Base-by-base conservation (phyloP, 2,113 vertebrate genomes). In the Muntiacus reevesi region DNA sequence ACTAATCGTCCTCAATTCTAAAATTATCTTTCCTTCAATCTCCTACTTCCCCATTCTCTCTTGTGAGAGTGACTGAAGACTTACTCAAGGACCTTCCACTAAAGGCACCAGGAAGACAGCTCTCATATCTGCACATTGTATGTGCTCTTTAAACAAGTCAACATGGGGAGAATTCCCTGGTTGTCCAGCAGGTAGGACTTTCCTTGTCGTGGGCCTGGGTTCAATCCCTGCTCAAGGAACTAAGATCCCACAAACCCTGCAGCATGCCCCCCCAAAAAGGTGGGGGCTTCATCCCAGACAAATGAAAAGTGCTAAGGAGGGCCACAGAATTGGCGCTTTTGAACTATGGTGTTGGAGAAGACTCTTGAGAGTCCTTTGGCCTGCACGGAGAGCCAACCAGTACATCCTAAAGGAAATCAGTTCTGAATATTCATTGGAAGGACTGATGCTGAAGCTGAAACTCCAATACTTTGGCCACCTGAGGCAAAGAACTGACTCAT, bases 1-100 rank as follows among this genome's bases (percentile, higher is more conserved):
- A 33, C 30, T 87, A 87, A 91, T 47, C 60, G 55, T 64, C 27
- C 12, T 91, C 83, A 86, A 64, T 71, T 90, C 47, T 47, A 92
- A 95, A 96, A 60, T 74, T 64, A 88, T 45, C 60, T 87, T 94
- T 55, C 91, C 33, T 87, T 96, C 67, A 52, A 55, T 74, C 45
- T 93, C 50, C 45, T 82, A 36, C 74, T 71, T 94, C 25, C 16
- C 55, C n/a, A 28, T 78, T 78, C 8, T 62, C 7, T 64, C 87
- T 67, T 40, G 25, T 81, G 64, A 60, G 4, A 95, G 57, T 83
- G 36, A 60, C 52, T 94, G 15, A 62, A 85, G 93, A 85, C 25
- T 74, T 87, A 89, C 40, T 54, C 40, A 64, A 16, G 36, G 16
- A 71, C 40, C 23, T 90, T 71, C 67, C 54, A 25, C 16, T 13